Conservation (phyloP, 1,140 invertebrate species). For the Eciton burchellii region DNA sequence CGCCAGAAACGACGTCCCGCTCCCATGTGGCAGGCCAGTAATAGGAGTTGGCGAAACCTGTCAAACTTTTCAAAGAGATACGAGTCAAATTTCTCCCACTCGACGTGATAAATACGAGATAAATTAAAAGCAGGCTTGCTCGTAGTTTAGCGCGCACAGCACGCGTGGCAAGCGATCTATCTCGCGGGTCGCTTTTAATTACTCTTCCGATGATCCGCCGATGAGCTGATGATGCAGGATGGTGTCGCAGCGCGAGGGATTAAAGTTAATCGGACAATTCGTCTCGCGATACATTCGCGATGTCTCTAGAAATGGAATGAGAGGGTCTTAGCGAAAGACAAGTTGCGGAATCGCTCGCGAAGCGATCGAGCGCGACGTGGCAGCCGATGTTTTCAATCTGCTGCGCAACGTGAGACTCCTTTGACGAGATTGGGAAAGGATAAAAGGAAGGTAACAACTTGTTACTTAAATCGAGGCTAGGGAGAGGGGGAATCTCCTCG, state of each 20-base stretch:
- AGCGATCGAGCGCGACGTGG: slow-evolving; percentile 36
- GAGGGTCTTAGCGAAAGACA: background rate
- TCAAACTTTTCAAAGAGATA: slow-evolving; percentile 74
- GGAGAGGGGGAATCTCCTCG: slow-evolving; percentile 58
- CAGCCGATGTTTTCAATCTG: slow-evolving; percentile 59
- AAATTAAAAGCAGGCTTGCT: slow-evolving; percentile 61
- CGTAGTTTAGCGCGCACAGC: background rate
- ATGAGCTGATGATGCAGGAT: background rate
- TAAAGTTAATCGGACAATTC: background rate
- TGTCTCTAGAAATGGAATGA: no score
- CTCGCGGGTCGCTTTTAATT: background rate
- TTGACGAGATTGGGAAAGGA: slow-evolving; percentile 74
- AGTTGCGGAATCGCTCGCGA: slow-evolving; percentile 51
- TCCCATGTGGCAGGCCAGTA: slow-evolving; percentile 74
- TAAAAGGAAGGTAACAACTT: slow-evolving; percentile 76
- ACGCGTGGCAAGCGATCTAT: background rate
- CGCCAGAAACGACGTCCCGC: slow-evolving; percentile 67
- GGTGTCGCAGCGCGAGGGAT: background rate
- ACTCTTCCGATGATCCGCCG: background rate
- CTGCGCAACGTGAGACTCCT: slow-evolving; percentile 64
- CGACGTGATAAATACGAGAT: slow-evolving; percentile 64
- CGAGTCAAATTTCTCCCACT: slow-evolving; percentile 71
- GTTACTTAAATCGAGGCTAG: slow-evolving; percentile 79
- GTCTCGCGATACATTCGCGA: background rate
- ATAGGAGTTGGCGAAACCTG: slow-evolving; percentile 72